Percentiles rank a stretch among this genome's conserved stretches.
These are phyloP conservation scores for Pseudotriccus pelzelni DNA, from an alignment of 2,797 vertebrate genomes.

Conservation along the genomic window DNA sequence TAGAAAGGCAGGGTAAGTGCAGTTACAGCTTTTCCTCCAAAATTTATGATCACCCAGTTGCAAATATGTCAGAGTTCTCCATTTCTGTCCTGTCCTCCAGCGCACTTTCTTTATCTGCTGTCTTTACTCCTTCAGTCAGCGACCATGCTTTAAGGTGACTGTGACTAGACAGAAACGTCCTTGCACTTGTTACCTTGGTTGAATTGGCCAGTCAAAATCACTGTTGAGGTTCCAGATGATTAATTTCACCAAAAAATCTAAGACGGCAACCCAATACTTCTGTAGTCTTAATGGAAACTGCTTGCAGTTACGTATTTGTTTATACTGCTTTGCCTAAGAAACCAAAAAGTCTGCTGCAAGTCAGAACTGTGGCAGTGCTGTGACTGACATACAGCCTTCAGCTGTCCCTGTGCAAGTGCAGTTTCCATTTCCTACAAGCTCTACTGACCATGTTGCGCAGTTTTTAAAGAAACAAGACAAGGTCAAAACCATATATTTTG, in stretches of 20 bases:
- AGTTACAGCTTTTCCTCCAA: rapidly evolving
- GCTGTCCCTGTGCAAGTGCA: not conserved
- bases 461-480: not conserved
- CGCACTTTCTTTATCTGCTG: not conserved
- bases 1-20: not conserved
- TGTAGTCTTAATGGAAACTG: not conserved
- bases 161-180: not conserved
- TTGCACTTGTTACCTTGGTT: not conserved
- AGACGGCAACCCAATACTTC: not conserved
- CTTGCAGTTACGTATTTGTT: not conserved
- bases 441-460: not conserved
- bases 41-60: not conserved
- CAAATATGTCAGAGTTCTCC: not conserved
- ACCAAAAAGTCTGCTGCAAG: not conserved
- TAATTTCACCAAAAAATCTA: not conserved
- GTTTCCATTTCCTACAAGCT: not conserved
- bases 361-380: rapidly evolving
- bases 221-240: not conserved
- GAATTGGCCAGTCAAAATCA: not conserved
- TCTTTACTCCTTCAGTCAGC: not conserved
- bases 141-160: not conserved
- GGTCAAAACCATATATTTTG: not conserved
- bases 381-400: not conserved
- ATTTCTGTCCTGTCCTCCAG: not conserved
- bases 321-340: not conserved